phyloP scores from a whole-genome alignment of 2,113 vertebrate genomes.

The Lepus timidus region DNA sequence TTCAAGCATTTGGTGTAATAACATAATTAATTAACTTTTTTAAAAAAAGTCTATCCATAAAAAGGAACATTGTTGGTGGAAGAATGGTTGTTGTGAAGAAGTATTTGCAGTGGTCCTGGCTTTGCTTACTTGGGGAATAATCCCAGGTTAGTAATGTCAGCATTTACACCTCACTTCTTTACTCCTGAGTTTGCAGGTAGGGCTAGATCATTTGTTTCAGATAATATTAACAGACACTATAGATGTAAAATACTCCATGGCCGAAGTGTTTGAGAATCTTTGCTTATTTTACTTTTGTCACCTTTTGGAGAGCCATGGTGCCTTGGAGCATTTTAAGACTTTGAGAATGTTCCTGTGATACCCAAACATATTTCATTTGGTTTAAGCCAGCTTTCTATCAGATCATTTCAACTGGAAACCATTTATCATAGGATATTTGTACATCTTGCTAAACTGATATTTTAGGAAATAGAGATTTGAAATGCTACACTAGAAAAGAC shows the following conservation, averaged over 20 bases:
- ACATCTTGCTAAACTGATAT: not conserved
- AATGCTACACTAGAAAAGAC: not conserved
- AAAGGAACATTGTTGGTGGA: not conserved
- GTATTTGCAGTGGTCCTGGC: not conserved
- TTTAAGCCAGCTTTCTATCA: not conserved
- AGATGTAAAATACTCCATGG: not conserved
- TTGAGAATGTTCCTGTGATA: not conserved
- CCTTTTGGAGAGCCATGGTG: not conserved
- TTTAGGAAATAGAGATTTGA: not conserved
- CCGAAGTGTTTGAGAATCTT: not conserved
- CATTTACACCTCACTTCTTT: not conserved
- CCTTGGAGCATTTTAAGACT: not conserved
- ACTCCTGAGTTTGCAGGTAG: not conserved
- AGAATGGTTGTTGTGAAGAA: not conserved
- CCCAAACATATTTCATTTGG: not conserved
- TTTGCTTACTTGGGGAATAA: not conserved
- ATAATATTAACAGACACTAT: not conserved
- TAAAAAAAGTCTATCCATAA: not conserved
- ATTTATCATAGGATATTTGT: not conserved
- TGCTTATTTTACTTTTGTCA: not conserved
- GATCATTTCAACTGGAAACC: not conserved
- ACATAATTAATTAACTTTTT: not conserved
- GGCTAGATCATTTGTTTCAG: not conserved
- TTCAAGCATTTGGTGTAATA: not conserved
- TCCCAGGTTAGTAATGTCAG: not conserved